These are phyloP conservation scores for Boloria selene DNA, from an alignment of 2,888 invertebrate species.

Conservation along the genomic window DNA sequence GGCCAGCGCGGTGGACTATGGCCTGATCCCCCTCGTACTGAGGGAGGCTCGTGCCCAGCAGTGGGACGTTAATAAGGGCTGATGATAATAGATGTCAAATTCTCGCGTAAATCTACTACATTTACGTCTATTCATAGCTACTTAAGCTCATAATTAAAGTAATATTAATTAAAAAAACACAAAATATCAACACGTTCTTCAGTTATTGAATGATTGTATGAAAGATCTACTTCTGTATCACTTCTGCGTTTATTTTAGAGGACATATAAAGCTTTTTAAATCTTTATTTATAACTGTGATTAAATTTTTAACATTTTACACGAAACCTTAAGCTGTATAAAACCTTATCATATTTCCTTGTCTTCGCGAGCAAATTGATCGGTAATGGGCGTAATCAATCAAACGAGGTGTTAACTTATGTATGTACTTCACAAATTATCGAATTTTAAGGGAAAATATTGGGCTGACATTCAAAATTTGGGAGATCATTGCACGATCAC, in stretches of 20 bases:
- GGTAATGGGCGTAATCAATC: conserved; percentile 15
- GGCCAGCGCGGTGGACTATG: too few species aligned
- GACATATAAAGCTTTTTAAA: neutral
- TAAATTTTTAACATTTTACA: neutral
- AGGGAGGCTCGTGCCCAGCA: too few species aligned
- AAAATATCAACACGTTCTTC: too few species aligned
- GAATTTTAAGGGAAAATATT: conserved; percentile 3
- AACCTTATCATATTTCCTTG: neutral
- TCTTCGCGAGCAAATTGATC: conserved; percentile 7
- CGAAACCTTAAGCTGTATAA: conserved; percentile 8
- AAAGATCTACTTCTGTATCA: too few species aligned
- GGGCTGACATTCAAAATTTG: conserved; percentile 11
- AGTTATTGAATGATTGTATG: too few species aligned
- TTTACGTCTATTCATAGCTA: too few species aligned
- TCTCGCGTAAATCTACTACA: too few species aligned
- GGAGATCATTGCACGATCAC: conserved; percentile 12
- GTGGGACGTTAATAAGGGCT: too few species aligned
- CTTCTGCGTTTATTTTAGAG: neutral
- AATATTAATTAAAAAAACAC: too few species aligned
- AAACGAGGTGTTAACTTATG: conserved; percentile 4
- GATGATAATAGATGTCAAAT: too few species aligned
- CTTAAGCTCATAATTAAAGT: too few species aligned
- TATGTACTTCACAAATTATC: conserved; percentile 7
- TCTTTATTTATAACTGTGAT: conserved; percentile 1
- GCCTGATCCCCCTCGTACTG: too few species aligned